Percentiles rank a stretch among this genome's conserved stretches.
Evolutionary conservation across 2,797 vertebrate species (phyloP).

Genomic region (Acropternis orthonyx): DNA sequence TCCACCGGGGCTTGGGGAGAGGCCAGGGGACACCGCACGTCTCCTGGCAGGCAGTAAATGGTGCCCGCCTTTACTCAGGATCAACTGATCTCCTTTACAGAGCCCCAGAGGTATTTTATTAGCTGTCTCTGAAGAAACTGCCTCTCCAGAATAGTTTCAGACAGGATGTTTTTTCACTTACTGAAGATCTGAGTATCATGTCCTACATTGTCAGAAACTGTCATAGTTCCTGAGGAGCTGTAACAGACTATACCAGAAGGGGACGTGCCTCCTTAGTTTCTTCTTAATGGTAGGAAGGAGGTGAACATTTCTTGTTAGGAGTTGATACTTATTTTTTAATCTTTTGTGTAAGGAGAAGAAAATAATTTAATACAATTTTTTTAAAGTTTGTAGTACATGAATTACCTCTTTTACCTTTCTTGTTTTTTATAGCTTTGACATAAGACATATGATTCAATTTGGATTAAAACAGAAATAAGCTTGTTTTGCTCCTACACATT

Average conservation of each 20-base stretch:
- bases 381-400: not conserved
- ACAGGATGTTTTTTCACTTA: slow-evolving; percentile 38
- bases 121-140: slow-evolving; percentile 16
- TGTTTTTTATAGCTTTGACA: slow-evolving; percentile 48
- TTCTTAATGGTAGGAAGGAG: slow-evolving; percentile 41
- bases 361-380: not conserved
- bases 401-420: slow-evolving; percentile 45
- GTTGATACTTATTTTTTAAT: not conserved
- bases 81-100: not conserved
- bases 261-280: not conserved
- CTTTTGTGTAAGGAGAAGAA: slow-evolving; percentile 1
- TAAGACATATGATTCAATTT: slow-evolving; percentile 49
- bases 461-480: slow-evolving; percentile 53
- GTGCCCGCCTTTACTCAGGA: not conserved
- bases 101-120: not conserved
- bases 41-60: rapidly evolving
- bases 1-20: not conserved
- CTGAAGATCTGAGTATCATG: slow-evolving; percentile 28
- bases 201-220: slow-evolving; percentile 49
- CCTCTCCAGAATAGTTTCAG: slow-evolving; percentile 32
- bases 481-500: slow-evolving; percentile 48
- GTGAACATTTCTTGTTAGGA: not conserved
- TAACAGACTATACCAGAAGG: not conserved
- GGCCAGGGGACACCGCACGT: rapidly evolving
- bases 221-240: slow-evolving; percentile 30